A percentile compares a stretch with the other conserved stretches of the same genome.
These are phyloP conservation scores for Spisula solida DNA, from an alignment of 2,888 invertebrate genomes.

Conservation along the genomic window DNA sequence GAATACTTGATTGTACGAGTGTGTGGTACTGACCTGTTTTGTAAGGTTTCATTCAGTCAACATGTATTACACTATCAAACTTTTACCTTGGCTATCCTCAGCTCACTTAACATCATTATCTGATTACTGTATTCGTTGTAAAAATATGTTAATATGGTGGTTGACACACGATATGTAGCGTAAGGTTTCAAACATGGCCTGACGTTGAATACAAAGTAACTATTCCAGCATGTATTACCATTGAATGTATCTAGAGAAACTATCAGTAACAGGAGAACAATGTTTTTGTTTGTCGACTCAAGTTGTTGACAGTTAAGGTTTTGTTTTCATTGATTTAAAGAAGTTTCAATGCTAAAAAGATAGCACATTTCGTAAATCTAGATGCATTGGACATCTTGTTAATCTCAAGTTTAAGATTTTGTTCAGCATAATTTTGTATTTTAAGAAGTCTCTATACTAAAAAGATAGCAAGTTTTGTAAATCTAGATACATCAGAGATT, in stretches of 20 bases:
- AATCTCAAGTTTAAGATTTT: not conserved
- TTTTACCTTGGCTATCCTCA: not conserved
- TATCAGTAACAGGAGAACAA: not conserved
- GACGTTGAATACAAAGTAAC: not conserved
- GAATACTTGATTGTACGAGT: not conserved
- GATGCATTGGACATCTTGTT: no score
- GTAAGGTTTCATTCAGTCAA: not conserved
- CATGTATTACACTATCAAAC: not conserved
- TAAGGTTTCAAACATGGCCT: not conserved
- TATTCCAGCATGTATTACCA: not conserved
- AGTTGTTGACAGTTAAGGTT: not conserved
- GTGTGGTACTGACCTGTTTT: not conserved
- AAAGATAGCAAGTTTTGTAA: conserved; percentile 2
- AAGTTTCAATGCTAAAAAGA: not conserved
- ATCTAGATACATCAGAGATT: not conserved
- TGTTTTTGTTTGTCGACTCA: not conserved
- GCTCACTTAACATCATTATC: conserved; percentile 15
- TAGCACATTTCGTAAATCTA: not conserved
- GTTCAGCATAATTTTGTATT: not conserved
- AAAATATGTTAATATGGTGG: not conserved
- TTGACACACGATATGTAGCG: not conserved
- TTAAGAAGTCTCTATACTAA: not conserved
- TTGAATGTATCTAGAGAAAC: not conserved
- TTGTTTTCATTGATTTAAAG: not conserved
- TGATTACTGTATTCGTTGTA: conserved; percentile 2